Evolutionary conservation across 2,797 vertebrate genomes (phyloP).

Genomic region (Anabas testudineus): DNA sequence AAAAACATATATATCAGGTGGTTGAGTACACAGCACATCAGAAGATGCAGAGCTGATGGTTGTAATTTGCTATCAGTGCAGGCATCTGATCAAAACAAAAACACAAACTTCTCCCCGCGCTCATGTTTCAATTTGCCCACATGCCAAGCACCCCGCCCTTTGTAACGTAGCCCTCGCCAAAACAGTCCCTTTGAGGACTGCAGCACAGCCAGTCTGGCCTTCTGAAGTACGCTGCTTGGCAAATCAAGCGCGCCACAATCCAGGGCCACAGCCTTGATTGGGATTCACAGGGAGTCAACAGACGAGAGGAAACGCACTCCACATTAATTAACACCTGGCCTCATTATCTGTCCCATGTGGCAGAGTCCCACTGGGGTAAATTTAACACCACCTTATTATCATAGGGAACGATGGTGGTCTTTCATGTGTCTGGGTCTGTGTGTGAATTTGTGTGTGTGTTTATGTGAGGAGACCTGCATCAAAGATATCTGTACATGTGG

Average conservation of each 20-base stretch:
- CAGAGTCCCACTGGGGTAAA: slow-evolving; percentile 73
- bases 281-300: slow-evolving; percentile 71
- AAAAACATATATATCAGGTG: slow-evolving; percentile 28
- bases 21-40: slow-evolving; percentile 41
- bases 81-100: slow-evolving; percentile 68
- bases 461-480: slow-evolving; percentile 21
- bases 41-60: slow-evolving; percentile 43
- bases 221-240: slow-evolving; percentile 77
- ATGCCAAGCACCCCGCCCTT: slow-evolving; percentile 68
- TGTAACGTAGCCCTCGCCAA: slow-evolving; percentile 67
- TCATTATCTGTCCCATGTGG: slow-evolving; percentile 83
- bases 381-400: slow-evolving; percentile 75
- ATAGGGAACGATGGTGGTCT: slow-evolving; percentile 33
- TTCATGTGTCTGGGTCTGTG: slow-evolving; percentile 27
- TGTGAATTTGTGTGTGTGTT: slow-evolving; percentile 22
- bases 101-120: slow-evolving; percentile 58
- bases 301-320: slow-evolving; percentile 68
- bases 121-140: slow-evolving; percentile 66
- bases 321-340: slow-evolving; percentile 83
- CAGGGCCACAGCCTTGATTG: slow-evolving; percentile 68
- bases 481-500: slow-evolving; percentile 3
- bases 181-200: slow-evolving; percentile 73
- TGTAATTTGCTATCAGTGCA: slow-evolving; percentile 40
- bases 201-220: slow-evolving; percentile 71
- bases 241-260: slow-evolving; percentile 63